Conservation (phyloP, 1,140 invertebrate genomes). For the Pentalonia nigronervosa region DNA sequence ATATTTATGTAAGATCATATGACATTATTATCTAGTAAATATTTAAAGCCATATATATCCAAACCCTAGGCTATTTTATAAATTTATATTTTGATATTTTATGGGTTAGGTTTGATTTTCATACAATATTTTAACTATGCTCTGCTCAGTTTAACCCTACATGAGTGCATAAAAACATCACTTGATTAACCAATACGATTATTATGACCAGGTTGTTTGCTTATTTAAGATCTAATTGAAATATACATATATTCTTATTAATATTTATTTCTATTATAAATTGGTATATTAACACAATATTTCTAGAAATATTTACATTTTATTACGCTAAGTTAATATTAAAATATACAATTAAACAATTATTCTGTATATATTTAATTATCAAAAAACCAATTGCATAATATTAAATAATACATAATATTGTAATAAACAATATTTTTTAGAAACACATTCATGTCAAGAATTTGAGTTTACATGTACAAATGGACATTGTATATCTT, state of each 20-base stretch:
- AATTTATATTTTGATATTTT: neutral
- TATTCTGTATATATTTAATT: neutral
- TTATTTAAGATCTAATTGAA: no score
- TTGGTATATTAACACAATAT: no score
- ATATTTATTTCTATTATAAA: no score
- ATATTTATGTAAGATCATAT: neutral
- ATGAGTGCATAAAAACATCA: no score
- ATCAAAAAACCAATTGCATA: neutral
- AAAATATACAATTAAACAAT: neutral
- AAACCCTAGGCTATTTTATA: neutral
- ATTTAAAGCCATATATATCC: neutral
- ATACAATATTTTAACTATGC: neutral
- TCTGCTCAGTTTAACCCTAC: no score
- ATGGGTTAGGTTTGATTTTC: neutral
- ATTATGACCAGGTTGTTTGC: no score
- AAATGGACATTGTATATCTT: constrained; percentile 64
- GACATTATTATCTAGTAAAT: neutral
- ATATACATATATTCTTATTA: no score
- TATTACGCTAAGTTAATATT: no score
- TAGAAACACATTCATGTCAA: constrained; percentile 63
- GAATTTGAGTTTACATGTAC: constrained; percentile 64
- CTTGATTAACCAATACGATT: no score
- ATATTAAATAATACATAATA: neutral
- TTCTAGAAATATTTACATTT: no score
- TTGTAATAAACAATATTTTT: constrained; percentile 44